Evolutionary conservation across 2,888 invertebrate species (phyloP), one percentile per base, ranked within the genome.

Genomic region (Chrysolina oricalcia): DNA sequence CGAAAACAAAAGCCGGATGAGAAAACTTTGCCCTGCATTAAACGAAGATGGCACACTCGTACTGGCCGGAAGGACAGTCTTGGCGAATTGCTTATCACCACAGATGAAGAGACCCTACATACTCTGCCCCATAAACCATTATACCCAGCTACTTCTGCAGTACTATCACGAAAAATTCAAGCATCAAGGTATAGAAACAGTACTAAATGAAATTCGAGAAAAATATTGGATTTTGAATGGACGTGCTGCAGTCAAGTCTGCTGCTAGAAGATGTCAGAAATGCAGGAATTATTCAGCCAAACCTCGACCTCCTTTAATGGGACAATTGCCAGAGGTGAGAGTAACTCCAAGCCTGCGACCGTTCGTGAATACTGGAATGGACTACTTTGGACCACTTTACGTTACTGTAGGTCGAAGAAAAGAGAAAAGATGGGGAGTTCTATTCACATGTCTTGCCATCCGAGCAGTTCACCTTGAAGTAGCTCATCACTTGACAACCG

Each of bases 301-400:
- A 67, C 67, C 67, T 41, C n/a, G n/a, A 21, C 23, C 43, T 19
- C 67, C 67, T 43, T 48, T 43, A 43, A 67, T 67, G 67, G 46
- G 67, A 43, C 41, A 67, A 48, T 17, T 67, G 15, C 67, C 67
- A 67, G 35, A 35, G 35, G 35, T 35, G 23, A 46, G 50, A 23
- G 43, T 41, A 17, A 19, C 23, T 9, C 70, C 70, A 46, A 15
- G 46, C 46, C 46, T 46, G 46, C 46, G 46, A 46, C 46, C 46
- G 4, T 46, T n/a, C 46, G 2, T 46, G 15, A 46, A n/a, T 46
- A 46, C 46, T 46, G 46, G 46, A 13, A 46, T 15, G 46, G 46
- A 23, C 62, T n/a, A n/a, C n/a, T n/a, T n/a, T n/a, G n/a, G n/a
- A n/a, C n/a, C n/a, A 62, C 23, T 27, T 23, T 15, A 15, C 6